Evolutionary conservation across 2,797 vertebrate species (phyloP).

Genomic region (Parauchenoglanis punctatus): DNA sequence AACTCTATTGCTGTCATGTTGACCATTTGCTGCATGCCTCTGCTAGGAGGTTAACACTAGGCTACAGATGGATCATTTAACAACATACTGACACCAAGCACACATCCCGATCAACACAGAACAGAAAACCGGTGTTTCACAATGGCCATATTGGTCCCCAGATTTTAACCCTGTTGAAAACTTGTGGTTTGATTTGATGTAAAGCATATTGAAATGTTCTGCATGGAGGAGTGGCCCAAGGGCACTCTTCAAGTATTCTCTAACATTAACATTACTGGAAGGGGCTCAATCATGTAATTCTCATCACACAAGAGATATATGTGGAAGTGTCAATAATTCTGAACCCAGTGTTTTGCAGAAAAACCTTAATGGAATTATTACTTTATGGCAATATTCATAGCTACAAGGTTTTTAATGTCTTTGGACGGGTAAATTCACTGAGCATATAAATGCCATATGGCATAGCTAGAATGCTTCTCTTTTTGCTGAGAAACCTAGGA

Average conservation of each 20-base stretch:
- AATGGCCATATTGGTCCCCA: not conserved
- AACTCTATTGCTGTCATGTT: not conserved
- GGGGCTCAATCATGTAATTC: not conserved
- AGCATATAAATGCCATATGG: conserved; percentile 30
- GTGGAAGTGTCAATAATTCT: not conserved
- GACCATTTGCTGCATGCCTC: not conserved
- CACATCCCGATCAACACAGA: not conserved
- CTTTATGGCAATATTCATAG: not conserved
- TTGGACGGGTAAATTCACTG: conserved; percentile 10
- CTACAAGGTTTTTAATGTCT: not conserved
- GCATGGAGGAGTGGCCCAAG: not conserved
- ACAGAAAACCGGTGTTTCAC: not conserved
- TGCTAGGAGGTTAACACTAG: not conserved
- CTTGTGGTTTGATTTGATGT: not conserved
- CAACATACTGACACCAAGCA: not conserved
- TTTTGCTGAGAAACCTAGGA: not conserved
- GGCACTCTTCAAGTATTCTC: not conserved
- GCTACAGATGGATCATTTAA: not conserved
- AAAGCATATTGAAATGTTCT: not conserved
- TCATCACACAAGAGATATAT: not conserved
- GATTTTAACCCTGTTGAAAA: not conserved
- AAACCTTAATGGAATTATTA: not conserved
- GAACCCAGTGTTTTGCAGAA: not conserved
- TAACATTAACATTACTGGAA: not conserved
- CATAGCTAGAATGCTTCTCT: conserved; percentile 14